Percentiles rank a stretch among this genome's conserved stretches.
Conservation (phyloP, 1,140 invertebrate species). For the Zaprionus africanus region DNA sequence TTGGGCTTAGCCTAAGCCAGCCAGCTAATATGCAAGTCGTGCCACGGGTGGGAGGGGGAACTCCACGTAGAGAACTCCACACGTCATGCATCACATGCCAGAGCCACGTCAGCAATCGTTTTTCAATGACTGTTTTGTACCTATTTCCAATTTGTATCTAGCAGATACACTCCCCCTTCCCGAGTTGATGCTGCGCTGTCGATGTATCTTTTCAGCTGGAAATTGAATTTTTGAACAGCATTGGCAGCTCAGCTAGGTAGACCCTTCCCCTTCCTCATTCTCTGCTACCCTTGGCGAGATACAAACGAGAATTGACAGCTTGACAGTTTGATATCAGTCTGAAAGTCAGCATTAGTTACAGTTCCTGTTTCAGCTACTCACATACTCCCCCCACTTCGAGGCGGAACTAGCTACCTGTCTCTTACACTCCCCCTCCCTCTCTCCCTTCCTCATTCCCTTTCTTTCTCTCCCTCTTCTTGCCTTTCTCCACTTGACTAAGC, state of each 20-base stretch:
- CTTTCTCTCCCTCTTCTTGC: background rate
- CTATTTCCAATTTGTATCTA: conserved; percentile 76
- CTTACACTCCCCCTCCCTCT: no score
- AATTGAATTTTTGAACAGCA: conserved; percentile 81
- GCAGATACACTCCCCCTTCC: conserved; percentile 21
- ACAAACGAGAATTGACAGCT: conserved; percentile 79
- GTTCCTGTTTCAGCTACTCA: conserved; percentile 43
- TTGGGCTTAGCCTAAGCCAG: conserved; percentile 22
- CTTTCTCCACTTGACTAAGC: conserved; percentile 33
- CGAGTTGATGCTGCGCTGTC: conserved; percentile 8
- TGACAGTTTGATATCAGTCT: conserved; percentile 80
- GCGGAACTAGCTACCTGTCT: background rate
- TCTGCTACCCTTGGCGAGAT: conserved; percentile 31
- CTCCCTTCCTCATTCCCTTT: background rate
- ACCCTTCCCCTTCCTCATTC: background rate
- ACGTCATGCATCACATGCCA: conserved; percentile 55
- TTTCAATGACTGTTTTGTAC: conserved; percentile 76
- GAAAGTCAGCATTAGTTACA: conserved; percentile 80
- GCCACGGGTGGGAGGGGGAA: conserved; percentile 17
- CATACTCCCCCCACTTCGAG: conserved; percentile 12
- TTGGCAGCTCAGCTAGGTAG: conserved; percentile 29
- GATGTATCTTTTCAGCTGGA: conserved; percentile 75
- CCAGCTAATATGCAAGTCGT: conserved; percentile 17
- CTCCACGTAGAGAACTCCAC: background rate
- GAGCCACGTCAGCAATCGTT: conserved; percentile 75